These are phyloP conservation scores for Cyphomyrus plagiostoma DNA, from an alignment of 2,113 vertebrate species.

Conservation along the genomic window DNA sequence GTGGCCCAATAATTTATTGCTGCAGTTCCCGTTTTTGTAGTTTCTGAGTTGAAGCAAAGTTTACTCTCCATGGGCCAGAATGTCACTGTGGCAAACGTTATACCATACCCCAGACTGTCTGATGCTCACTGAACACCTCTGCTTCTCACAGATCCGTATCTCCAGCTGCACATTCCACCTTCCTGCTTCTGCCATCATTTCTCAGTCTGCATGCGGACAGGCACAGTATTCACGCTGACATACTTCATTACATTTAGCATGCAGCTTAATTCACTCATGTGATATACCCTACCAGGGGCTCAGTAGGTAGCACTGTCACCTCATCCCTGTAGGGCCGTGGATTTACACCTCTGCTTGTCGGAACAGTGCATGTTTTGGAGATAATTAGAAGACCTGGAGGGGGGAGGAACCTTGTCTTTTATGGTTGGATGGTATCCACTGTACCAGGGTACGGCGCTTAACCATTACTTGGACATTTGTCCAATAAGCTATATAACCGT, in stretches of 20 bases:
- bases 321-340: neutral
- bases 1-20: neutral
- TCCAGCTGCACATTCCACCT: neutral
- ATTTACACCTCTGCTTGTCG: neutral
- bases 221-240: neutral
- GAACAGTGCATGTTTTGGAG: neutral
- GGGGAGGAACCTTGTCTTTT: neutral
- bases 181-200: neutral
- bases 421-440: neutral
- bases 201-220: neutral
- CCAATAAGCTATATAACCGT: neutral
- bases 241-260: slow-evolving; percentile 6
- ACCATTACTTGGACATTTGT: neutral
- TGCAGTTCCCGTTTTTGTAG: neutral
- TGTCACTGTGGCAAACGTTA: slow-evolving; percentile 15
- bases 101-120: slow-evolving; percentile 1
- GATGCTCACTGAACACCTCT: neutral
- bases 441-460: neutral
- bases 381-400: neutral
- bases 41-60: neutral
- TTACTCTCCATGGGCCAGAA: neutral
- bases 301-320: neutral
- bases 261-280: neutral
- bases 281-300: neutral
- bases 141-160: neutral